These are phyloP conservation scores for Invenusta paracnida DNA, from an alignment of 2,888 invertebrate genomes.

Conservation along the genomic window DNA sequence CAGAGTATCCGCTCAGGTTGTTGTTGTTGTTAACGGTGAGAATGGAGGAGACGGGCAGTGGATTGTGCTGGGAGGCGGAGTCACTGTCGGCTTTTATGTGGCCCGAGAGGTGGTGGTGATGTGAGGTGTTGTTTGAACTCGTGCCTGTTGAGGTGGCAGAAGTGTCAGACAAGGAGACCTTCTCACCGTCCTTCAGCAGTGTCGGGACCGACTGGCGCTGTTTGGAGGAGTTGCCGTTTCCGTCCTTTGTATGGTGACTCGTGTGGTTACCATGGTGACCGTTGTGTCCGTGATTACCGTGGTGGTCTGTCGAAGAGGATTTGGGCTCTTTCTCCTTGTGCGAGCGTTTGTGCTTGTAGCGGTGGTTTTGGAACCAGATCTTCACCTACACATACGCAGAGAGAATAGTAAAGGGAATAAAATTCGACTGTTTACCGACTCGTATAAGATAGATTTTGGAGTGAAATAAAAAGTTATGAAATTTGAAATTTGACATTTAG, in stretches of 20 bases:
- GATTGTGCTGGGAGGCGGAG: too few species aligned
- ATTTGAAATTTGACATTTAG: too few species aligned
- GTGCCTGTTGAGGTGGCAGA: not conserved
- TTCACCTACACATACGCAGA: constrained; percentile 46
- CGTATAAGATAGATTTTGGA: too few species aligned
- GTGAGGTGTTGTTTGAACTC: not conserved
- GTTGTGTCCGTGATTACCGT: not conserved
- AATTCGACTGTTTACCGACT: too few species aligned
- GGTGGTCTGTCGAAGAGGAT: not conserved
- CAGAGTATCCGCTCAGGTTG: not conserved
- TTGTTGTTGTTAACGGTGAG: not conserved
- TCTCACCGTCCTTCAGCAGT: too few species aligned
- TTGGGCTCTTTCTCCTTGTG: constrained; percentile 42
- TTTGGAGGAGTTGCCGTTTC: not conserved
- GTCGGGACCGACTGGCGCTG: too few species aligned
- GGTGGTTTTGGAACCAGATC: constrained; percentile 45
- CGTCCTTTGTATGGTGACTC: not conserved
- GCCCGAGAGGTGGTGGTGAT: too few species aligned
- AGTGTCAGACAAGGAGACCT: too few species aligned
- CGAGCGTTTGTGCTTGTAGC: constrained; percentile 43
- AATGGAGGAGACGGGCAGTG: too few species aligned
- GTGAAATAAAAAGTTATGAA: too few species aligned
- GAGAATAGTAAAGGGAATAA: too few species aligned
- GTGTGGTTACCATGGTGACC: not conserved
- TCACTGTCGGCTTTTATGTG: too few species aligned